phyloP scores from a whole-genome alignment of 2,797 vertebrate genomes.

The Phataginus tetradactyla region DNA sequence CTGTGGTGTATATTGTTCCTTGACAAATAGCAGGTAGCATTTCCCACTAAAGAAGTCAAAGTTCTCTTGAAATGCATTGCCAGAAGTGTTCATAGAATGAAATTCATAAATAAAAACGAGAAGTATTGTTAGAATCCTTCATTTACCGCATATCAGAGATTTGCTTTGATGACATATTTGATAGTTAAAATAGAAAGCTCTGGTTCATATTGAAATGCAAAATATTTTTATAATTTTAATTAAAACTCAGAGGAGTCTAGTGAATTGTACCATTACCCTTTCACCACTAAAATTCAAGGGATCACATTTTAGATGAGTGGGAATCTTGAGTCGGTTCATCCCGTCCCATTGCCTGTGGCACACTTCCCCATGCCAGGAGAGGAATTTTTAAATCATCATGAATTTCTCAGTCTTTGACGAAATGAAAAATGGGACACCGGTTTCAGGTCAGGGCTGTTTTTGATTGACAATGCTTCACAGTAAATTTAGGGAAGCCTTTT shows the following conservation, averaged over 20 bases:
- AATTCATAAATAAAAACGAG: conserved; percentile 56
- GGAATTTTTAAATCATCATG: conserved; percentile 38
- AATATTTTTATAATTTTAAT: conserved; percentile 66
- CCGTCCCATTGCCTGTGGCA: conserved; percentile 58
- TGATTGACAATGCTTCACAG: background rate
- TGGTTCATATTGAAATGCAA: conserved; percentile 45
- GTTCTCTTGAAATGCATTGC: conserved; percentile 33
- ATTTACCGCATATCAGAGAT: background rate
- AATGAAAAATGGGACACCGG: background rate
- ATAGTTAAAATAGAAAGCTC: background rate
- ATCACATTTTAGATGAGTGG: conserved; percentile 59
- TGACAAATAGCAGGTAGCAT: background rate
- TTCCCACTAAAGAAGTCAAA: background rate
- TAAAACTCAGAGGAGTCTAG: conserved; percentile 65
- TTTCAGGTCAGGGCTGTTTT: conserved; percentile 14
- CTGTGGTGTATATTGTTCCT: background rate
- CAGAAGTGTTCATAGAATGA: background rate
- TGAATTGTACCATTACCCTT: conserved; percentile 69
- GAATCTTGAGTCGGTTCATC: conserved; percentile 65
- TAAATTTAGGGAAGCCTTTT: background rate
- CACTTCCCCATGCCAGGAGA: background rate
- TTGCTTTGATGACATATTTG: conserved; percentile 30
- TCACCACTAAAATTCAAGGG: conserved; percentile 51
- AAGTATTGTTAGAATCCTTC: background rate
- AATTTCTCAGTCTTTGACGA: background rate